phyloP scores from a whole-genome alignment of 2,797 vertebrate species.

The Lycodopsis pacificus region DNA sequence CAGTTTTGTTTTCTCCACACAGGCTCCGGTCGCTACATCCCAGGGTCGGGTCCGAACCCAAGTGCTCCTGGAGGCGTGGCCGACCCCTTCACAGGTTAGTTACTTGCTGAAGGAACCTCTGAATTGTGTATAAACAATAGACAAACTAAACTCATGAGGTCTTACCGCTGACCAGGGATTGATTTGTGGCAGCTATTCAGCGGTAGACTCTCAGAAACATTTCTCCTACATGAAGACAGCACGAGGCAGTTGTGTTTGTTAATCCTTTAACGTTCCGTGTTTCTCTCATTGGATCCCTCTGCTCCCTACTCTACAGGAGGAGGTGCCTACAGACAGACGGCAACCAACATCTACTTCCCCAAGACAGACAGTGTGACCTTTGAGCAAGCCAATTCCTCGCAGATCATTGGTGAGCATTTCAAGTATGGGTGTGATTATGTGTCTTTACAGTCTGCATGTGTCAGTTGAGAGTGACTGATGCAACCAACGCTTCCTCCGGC shows the following conservation, averaged over 20 bases:
- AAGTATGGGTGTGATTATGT: not conserved
- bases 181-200: not conserved
- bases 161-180: not conserved
- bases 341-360: slow-evolving; percentile 94
- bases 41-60: slow-evolving; percentile 64
- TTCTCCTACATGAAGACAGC: not conserved
- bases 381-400: slow-evolving; percentile 92
- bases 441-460: not conserved
- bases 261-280: not conserved
- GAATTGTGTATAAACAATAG: not conserved
- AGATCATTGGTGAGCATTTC: slow-evolving; percentile 89
- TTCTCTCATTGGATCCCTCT: not conserved
- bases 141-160: not conserved
- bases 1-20: not conserved
- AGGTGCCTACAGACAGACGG: slow-evolving; percentile 84
- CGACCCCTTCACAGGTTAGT: slow-evolving; percentile 85
- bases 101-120: not conserved
- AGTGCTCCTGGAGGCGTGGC: slow-evolving; percentile 63
- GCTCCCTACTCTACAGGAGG: slow-evolving; percentile 77
- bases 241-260: not conserved
- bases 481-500: not conserved
- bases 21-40: slow-evolving; percentile 90
- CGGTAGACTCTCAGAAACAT: not conserved
- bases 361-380: slow-evolving; percentile 95
- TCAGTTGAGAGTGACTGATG: not conserved